Conservation (phyloP, 2,113 vertebrate genomes). For the Coryphaenoides rupestris region DNA sequence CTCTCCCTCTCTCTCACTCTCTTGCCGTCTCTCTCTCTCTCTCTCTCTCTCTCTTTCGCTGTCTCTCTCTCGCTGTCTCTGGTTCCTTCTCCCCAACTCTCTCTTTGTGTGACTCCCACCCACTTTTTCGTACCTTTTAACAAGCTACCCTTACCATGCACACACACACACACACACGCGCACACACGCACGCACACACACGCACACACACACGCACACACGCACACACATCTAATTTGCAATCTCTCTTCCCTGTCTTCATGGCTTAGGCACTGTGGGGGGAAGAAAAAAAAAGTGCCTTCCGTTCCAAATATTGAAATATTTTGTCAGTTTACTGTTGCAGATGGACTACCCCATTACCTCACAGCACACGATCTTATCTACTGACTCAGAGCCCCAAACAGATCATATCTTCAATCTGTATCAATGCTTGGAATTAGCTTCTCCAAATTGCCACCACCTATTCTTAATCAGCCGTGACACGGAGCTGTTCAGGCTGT, state of each 20-base stretch:
- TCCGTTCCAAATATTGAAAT: too few species aligned
- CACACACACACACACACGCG: slow-evolving; percentile 12
- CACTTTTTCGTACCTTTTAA: slow-evolving; percentile 18
- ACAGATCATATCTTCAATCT: slow-evolving; percentile 30
- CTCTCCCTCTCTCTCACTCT: not conserved
- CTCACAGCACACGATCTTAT: slow-evolving; percentile 1
- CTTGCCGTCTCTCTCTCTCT: slow-evolving; percentile 3
- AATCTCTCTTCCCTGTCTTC: not conserved
- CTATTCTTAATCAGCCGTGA: slow-evolving; percentile 67
- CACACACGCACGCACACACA: not conserved
- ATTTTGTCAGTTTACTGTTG: not conserved
- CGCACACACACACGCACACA: not conserved
- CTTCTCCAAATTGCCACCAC: slow-evolving; percentile 50
- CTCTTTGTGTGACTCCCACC: not conserved
- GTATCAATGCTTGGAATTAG: slow-evolving; percentile 43
- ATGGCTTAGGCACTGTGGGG: not conserved
- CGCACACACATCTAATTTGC: not conserved
- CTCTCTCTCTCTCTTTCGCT: not conserved
- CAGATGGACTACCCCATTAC: not conserved
- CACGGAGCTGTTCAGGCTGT: slow-evolving; percentile 61
- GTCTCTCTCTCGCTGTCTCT: slow-evolving; percentile 8
- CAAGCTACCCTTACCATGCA: slow-evolving; percentile 33
- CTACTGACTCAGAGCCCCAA: slow-evolving; percentile 8
- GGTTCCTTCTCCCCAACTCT: not conserved
- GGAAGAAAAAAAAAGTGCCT: not conserved